Base-by-base conservation (phyloP, 1,140 invertebrate species). In the Elysia chlorotica region DNA sequence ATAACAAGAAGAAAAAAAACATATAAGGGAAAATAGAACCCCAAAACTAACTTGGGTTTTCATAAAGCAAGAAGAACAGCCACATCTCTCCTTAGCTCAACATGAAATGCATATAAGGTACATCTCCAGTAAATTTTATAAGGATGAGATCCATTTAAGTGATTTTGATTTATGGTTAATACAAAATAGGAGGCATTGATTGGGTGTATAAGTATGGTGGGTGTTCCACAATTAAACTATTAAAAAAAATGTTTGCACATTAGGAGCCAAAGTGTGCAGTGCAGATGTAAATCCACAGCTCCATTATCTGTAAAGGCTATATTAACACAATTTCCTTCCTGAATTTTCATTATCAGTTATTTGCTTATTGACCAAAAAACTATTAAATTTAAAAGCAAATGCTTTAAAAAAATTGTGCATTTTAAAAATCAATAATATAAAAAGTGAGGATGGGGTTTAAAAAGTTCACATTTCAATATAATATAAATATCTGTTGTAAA, bases 401-500 rank as follows among this genome's bases (percentile, higher is more conserved):
- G n/a, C n/a, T n/a, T n/a, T n/a, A n/a, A n/a, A n/a, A n/a, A n/a
- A n/a, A n/a, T n/a, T n/a, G n/a, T n/a, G n/a, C n/a, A 76, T 77
- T 72, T 35, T 59, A 57, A 63, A 71, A 33, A 63, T 74, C 31
- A 80, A 74, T 74, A 71, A 73, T 66, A 66, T 73, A 77, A 72
- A 76, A 73, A 66, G 73, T 69, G 67, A 66, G 33, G 36, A 71
- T 71, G 61, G 41, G 65, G 65, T 73, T 70, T 37, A 68, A 65
- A 72, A 63, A 76, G 75, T 74, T 73, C 73, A 69, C 74, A 78
- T 74, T 76, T 74, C 65, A 76, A 66, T 61, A 77, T 73, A 70
- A 54, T 77, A 75, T 74, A 78, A 74, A 74, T 76, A 71, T 72
- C 67, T 76, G 66, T 73, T 80, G 76, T 82, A 82, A 81, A 82